phyloP scores from a whole-genome alignment of 2,888 invertebrate genomes.

The Ommatoiulus sabulosus region DNA sequence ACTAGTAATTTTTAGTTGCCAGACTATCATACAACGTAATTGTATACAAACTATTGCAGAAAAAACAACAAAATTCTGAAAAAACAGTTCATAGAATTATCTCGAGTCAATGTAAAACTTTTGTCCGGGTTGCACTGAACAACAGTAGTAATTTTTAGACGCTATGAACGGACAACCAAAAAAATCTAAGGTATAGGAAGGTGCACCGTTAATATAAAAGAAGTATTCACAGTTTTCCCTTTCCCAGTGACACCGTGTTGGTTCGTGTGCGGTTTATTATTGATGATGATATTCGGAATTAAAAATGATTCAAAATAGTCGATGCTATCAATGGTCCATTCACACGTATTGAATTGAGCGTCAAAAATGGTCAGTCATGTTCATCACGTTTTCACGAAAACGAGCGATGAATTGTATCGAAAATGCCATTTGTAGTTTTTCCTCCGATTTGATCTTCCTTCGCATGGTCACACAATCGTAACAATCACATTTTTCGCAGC shows the following conservation, averaged over 20 bases:
- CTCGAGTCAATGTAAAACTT: constrained; percentile 17
- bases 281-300: constrained; percentile 18
- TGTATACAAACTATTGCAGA: constrained; percentile 55
- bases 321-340: constrained; percentile 41
- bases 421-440: constrained; percentile 27
- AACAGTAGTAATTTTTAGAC: background rate
- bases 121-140: constrained; percentile 11
- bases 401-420: background rate
- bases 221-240: constrained; percentile 17
- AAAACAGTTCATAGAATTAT: constrained; percentile 45
- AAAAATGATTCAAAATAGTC: constrained; percentile 39
- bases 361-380: constrained; percentile 46
- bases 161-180: constrained; percentile 49
- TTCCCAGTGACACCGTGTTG: background rate
- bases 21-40: constrained; percentile 53
- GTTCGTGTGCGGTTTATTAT: constrained; percentile 35
- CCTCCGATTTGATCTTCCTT: background rate
- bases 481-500: background rate
- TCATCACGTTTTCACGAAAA: background rate
- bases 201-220: constrained; percentile 52
- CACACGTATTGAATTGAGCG: constrained; percentile 31
- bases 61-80: constrained; percentile 38
- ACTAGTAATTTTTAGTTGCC: constrained; percentile 31
- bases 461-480: background rate
- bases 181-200: constrained; percentile 30